Evolutionary conservation across 2,888 invertebrate species (phyloP).

Genomic region (Adelphocoris suturalis): DNA sequence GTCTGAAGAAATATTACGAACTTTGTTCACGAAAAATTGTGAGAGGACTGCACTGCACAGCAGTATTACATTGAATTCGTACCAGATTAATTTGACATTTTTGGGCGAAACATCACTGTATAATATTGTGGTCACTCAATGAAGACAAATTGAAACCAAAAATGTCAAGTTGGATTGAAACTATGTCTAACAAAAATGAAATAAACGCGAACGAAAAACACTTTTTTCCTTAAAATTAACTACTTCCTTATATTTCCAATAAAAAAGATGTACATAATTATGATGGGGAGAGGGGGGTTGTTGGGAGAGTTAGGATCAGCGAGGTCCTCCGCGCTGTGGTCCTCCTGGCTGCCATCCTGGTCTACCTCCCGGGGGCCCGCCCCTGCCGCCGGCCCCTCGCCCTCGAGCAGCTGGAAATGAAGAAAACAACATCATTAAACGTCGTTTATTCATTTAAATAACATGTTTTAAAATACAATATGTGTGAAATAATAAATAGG

Average conservation of each 20-base stretch:
- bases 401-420: slow-evolving; percentile 72
- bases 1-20: not conserved
- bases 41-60: not conserved
- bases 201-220: not conserved
- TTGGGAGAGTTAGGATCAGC: not conserved
- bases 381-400: slow-evolving; percentile 69
- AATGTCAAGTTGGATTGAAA: too few species aligned
- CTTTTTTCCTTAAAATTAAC: not conserved
- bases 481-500: too few species aligned
- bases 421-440: not conserved
- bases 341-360: slow-evolving; percentile 71
- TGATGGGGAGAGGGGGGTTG: not conserved
- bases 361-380: slow-evolving; percentile 61
- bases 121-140: not conserved
- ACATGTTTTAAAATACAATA: too few species aligned
- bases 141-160: too few species aligned
- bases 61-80: not conserved
- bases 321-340: slow-evolving; percentile 31
- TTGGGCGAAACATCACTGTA: too few species aligned
- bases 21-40: not conserved
- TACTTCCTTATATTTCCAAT: not conserved
- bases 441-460: too few species aligned
- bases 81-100: not conserved
- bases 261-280: not conserved
- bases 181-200: too few species aligned